Evolutionary conservation across 2,797 vertebrate species (phyloP).

Genomic region (Mormyrops boulengeri): DNA sequence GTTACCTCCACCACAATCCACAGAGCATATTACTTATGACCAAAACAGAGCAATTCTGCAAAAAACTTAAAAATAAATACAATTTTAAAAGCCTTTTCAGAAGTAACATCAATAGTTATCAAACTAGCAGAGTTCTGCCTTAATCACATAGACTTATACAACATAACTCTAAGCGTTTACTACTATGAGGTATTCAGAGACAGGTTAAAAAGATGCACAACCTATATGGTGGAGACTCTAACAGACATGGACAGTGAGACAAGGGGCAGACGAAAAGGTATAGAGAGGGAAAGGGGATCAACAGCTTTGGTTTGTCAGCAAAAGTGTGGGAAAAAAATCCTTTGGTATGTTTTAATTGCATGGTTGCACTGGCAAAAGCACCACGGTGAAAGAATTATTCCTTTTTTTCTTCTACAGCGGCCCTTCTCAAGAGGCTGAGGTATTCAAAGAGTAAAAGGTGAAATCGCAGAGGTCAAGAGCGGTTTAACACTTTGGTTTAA

Average conservation of each 20-base stretch:
- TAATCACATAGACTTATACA: conserved; percentile 91
- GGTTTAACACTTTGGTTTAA: conserved; percentile 99
- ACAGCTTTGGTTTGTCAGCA: conserved; percentile 95
- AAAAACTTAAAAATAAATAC: conserved; percentile 85
- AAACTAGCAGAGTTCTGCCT: conserved; percentile 88
- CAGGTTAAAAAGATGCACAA: conserved; percentile 88
- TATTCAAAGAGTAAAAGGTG: conserved; percentile 97
- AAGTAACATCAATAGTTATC: conserved; percentile 87
- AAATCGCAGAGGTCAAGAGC: conserved; percentile 90
- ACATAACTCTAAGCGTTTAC: conserved; percentile 92
- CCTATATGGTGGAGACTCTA: conserved; percentile 70
- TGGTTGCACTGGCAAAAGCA: conserved; percentile 96
- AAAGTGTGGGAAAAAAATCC: conserved; percentile 78
- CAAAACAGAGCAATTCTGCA: conserved; percentile 72
- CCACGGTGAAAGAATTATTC: conserved; percentile 87
- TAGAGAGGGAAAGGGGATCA: conserved; percentile 52
- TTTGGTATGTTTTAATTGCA: conserved; percentile 98
- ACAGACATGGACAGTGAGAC: conserved; percentile 55
- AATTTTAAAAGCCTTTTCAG: conserved; percentile 73
- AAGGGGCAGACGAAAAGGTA: conserved; percentile 48
- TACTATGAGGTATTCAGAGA: conserved; percentile 99
- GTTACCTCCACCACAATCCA: conserved; percentile 69
- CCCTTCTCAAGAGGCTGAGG: conserved; percentile 98
- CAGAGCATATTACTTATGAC: conserved; percentile 76
- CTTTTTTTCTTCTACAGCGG: conserved; percentile 84